These are phyloP conservation scores for Pachliopta kotzebuea DNA, from an alignment of 2,888 invertebrate genomes.

Conservation along the genomic window DNA sequence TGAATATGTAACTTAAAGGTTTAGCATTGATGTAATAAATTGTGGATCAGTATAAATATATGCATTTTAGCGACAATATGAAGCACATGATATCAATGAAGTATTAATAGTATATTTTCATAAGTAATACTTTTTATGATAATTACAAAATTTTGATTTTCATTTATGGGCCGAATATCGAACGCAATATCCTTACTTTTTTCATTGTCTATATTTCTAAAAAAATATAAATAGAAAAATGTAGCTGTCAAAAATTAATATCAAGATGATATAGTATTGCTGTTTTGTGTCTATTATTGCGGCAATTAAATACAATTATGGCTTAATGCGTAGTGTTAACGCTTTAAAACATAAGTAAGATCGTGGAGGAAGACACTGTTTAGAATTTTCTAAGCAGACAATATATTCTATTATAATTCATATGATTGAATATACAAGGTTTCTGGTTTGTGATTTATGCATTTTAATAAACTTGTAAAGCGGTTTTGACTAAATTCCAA, in stretches of 20 bases:
- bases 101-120: too few species aligned
- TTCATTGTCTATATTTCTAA: background rate
- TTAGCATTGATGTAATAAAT: too few species aligned
- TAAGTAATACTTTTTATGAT: too few species aligned
- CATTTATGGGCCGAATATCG: too few species aligned
- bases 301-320: conserved; percentile 14
- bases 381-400: background rate
- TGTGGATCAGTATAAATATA: too few species aligned
- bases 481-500: background rate
- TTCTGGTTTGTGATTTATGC: conserved; percentile 4
- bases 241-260: conserved; percentile 24
- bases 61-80: too few species aligned
- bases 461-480: background rate
- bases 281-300: conserved; percentile 21
- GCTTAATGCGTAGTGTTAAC: conserved; percentile 9
- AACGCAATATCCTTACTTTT: too few species aligned
- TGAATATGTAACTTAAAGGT: too few species aligned
- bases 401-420: conserved; percentile 14
- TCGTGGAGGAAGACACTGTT: background rate
- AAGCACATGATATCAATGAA: too few species aligned
- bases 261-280: background rate
- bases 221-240: conserved; percentile 14
- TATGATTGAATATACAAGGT: conserved; percentile 16
- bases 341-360: background rate
- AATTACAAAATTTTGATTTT: too few species aligned